Evolutionary conservation across 1,140 invertebrate genomes (phyloP).

Genomic region (Drosophila pachea): DNA sequence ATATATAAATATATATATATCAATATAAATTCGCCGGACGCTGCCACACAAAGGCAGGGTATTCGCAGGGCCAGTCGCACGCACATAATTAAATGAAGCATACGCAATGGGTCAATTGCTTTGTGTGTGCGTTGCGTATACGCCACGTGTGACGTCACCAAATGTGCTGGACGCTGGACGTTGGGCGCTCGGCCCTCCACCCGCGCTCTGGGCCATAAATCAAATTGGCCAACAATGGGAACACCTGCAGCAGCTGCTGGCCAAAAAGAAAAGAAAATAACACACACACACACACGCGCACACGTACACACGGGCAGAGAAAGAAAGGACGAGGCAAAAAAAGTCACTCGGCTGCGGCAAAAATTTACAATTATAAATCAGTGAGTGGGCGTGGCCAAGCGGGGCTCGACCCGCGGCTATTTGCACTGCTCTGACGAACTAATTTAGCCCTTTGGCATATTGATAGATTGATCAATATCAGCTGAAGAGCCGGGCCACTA

Average conservation of each 20-base stretch:
- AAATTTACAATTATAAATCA: conserved; percentile 35
- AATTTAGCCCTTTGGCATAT: conserved; percentile 49
- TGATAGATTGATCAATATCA: conserved; percentile 59
- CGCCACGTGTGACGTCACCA: conserved; percentile 46
- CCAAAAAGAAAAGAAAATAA: background rate
- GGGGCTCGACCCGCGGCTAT: conserved; percentile 13
- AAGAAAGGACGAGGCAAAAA: background rate
- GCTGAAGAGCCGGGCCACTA: too few species aligned
- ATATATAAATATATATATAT: too few species aligned
- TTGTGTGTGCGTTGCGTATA: conserved; percentile 43
- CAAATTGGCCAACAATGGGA: conserved; percentile 47
- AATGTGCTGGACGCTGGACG: conserved; percentile 32
- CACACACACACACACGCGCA: too few species aligned
- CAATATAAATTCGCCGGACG: background rate
- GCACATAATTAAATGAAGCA: conserved; percentile 54
- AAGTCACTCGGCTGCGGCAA: background rate
- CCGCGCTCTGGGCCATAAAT: conserved; percentile 51
- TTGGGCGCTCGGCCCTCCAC: conserved; percentile 33
- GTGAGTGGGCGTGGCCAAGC: conserved; percentile 4
- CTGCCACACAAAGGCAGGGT: background rate
- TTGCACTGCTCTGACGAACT: conserved; percentile 49
- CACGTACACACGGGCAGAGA: too few species aligned
- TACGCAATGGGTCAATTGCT: conserved; percentile 4
- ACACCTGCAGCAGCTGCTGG: conserved; percentile 28
- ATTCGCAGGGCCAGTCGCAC: conserved; percentile 18